These are phyloP conservation scores for Menidia menidia DNA, from an alignment of 2,797 vertebrate species.

Conservation along the genomic window DNA sequence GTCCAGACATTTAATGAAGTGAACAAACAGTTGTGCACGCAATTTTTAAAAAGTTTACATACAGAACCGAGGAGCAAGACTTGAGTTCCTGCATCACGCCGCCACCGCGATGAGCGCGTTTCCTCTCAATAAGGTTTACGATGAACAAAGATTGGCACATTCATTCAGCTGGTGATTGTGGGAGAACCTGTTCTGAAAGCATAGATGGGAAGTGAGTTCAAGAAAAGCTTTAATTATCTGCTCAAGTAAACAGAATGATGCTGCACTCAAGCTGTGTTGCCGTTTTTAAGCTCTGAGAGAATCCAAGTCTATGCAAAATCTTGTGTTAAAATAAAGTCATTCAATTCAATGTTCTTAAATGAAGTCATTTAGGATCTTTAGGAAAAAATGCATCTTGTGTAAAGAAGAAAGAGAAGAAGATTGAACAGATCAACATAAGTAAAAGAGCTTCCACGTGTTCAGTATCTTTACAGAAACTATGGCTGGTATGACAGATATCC, in stretches of 20 bases:
- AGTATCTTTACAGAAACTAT: not conserved
- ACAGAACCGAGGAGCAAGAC: slow-evolving; percentile 23
- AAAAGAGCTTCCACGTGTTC: not conserved
- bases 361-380: too few species aligned
- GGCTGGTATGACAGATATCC: not conserved
- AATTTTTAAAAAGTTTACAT: slow-evolving; percentile 19
- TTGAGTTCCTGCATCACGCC: slow-evolving; percentile 16
- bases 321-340: not conserved
- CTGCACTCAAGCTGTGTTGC: not conserved
- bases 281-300: not conserved
- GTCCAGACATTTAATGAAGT: not conserved
- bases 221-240: slow-evolving; percentile 29
- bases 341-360: not conserved
- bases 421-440: not conserved
- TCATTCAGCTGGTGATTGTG: slow-evolving; percentile 27
- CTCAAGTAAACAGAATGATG: slow-evolving; percentile 15
- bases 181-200: slow-evolving; percentile 54
- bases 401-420: not conserved
- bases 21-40: slow-evolving; percentile 17
- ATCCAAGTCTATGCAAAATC: not conserved
- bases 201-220: slow-evolving; percentile 26
- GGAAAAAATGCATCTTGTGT: too few species aligned
- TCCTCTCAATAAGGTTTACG: slow-evolving; percentile 24
- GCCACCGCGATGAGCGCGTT: slow-evolving; percentile 6
- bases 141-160: slow-evolving; percentile 30